A percentile compares a stretch with the other conserved stretches of the same genome.
Evolutionary conservation across 2,113 vertebrate species (phyloP).

Genomic region (Rafetus swinhoei): DNA sequence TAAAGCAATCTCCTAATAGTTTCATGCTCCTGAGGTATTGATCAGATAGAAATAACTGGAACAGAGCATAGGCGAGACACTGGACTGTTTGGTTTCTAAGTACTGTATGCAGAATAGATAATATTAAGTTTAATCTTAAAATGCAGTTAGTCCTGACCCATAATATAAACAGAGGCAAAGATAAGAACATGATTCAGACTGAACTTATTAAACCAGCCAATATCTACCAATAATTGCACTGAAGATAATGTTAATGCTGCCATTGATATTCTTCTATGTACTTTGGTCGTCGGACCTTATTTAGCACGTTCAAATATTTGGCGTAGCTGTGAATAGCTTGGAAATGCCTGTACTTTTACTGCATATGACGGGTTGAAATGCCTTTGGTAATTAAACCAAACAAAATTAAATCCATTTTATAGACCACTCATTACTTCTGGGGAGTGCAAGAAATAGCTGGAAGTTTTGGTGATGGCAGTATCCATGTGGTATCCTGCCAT

Average conservation of each 20-base stretch:
- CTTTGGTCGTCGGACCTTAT: background rate
- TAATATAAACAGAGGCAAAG: slow-evolving; percentile 31
- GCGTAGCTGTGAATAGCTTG: background rate
- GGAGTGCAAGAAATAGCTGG: background rate
- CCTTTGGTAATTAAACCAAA: background rate
- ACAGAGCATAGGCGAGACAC: too few relatives aligned
- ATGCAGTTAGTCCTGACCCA: background rate
- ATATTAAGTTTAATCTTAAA: slow-evolving; percentile 43
- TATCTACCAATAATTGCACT: slow-evolving; percentile 16
- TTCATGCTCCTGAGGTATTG: slow-evolving; percentile 11
- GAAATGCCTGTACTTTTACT: background rate
- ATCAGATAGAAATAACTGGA: background rate
- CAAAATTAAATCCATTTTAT: background rate
- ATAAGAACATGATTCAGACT: slow-evolving; percentile 19
- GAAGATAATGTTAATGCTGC: background rate
- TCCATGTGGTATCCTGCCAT: background rate
- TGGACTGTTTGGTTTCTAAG: background rate
- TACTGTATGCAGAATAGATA: background rate
- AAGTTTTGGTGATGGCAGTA: background rate
- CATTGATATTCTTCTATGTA: background rate
- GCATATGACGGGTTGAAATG: background rate
- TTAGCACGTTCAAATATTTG: background rate
- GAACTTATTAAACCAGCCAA: slow-evolving; percentile 21
- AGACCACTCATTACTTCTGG: background rate
- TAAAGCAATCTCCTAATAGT: slow-evolving; percentile 33